Evolutionary conservation across 2,888 invertebrate species (phyloP).

Genomic region (Archaeoteleia sp.): DNA sequence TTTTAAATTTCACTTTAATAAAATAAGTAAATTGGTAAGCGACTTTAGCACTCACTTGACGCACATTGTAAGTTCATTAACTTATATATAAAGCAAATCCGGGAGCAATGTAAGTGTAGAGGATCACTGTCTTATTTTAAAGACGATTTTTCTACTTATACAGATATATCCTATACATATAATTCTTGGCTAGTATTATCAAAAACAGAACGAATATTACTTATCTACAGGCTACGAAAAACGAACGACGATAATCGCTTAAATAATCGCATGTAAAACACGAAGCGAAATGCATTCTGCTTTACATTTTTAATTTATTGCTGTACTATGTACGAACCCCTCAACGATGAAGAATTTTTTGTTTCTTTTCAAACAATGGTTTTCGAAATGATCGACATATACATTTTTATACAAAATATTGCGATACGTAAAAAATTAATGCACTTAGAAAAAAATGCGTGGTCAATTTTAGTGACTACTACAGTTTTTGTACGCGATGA

Average conservation of each 20-base stretch:
- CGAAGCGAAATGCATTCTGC: constrained; percentile 33
- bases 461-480: no score
- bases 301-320: constrained; percentile 48
- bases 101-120: constrained; percentile 7
- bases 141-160: constrained; percentile 38
- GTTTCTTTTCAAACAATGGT: constrained; percentile 42
- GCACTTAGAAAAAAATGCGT: no score
- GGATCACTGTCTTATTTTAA: constrained; percentile 25
- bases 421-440: no score
- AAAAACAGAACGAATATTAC: constrained; percentile 39
- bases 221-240: constrained; percentile 48
- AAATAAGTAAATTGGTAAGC: not conserved
- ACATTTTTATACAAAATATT: constrained; percentile 36
- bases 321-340: constrained; percentile 47
- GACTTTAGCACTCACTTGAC: constrained; percentile 11
- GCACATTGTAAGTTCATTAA: constrained; percentile 9
- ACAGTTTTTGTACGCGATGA: no score
- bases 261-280: constrained; percentile 37
- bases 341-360: constrained; percentile 44
- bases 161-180: constrained; percentile 40
- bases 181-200: constrained; percentile 33
- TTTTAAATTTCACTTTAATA: no score
- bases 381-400: constrained; percentile 33
- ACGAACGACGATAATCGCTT: constrained; percentile 45
- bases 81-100: constrained; percentile 22